A percentile compares a stretch with the other conserved stretches of the same genome.
Evolutionary conservation across 2,113 vertebrate genomes (phyloP).

Genomic region (Oceanites oceanicus): DNA sequence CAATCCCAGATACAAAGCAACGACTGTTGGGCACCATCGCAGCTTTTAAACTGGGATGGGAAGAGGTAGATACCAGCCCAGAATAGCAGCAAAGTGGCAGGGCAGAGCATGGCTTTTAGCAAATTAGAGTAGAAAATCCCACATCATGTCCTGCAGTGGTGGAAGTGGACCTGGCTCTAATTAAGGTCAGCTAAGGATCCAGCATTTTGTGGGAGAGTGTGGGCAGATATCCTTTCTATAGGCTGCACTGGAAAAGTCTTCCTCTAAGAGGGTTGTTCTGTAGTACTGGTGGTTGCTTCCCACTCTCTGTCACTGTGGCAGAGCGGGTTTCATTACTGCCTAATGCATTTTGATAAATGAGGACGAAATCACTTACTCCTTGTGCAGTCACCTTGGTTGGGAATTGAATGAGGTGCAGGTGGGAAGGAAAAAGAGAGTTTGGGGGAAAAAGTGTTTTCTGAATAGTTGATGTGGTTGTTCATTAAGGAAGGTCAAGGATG

Average conservation of each 20-base stretch:
- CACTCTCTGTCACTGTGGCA: neutral
- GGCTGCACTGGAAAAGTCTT: neutral
- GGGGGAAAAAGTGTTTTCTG: neutral
- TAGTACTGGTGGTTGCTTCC: neutral
- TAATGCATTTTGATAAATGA: neutral
- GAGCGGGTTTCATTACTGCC: neutral
- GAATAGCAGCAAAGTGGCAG: neutral
- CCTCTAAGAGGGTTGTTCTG: neutral
- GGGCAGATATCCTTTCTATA: neutral
- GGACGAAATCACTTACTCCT: neutral
- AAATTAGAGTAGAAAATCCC: neutral
- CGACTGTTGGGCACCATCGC: neutral
- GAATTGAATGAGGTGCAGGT: neutral
- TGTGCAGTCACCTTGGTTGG: neutral
- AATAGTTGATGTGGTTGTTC: neutral
- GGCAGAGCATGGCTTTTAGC: neutral
- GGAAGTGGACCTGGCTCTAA: neutral
- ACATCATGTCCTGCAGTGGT: neutral
- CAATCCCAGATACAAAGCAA: neutral
- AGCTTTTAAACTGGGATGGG: neutral
- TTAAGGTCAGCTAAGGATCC: neutral
- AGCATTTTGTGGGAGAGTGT: neutral
- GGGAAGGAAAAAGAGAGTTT: neutral
- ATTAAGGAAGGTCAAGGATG: slow-evolving; percentile 5
- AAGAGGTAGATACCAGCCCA: neutral